A percentile compares a stretch with the other conserved stretches of the same genome.
Evolutionary conservation across 2,888 invertebrate genomes (phyloP).

Genomic region (Oxycera nigricornis): DNA sequence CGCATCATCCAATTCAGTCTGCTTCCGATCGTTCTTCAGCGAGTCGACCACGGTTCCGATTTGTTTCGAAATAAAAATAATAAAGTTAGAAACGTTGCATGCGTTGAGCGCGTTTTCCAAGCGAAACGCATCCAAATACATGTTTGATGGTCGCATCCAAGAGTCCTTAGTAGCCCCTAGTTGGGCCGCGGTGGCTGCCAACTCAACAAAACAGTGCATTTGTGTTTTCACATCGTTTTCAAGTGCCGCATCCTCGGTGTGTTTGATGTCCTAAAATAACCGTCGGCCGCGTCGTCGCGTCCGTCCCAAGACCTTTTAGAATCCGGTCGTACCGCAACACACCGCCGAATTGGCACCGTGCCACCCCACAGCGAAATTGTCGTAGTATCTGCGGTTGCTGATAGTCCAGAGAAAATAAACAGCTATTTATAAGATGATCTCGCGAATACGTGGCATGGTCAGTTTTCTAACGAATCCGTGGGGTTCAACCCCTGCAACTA

Average conservation of each 20-base stretch:
- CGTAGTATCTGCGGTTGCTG: not conserved
- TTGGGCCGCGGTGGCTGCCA: not conserved
- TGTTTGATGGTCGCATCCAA: not conserved
- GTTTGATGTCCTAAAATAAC: slow-evolving; percentile 25
- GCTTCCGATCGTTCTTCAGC: slow-evolving; percentile 42
- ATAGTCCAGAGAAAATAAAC: not conserved
- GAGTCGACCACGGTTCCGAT: slow-evolving; percentile 35
- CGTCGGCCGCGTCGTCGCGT: not conserved
- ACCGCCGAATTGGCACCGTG: slow-evolving; percentile 26
- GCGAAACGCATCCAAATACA: slow-evolving; percentile 3
- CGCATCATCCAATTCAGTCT: slow-evolving; percentile 32
- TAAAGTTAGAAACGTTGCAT: too few relatives aligned
- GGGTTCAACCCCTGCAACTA: not conserved
- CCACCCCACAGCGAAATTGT: slow-evolving; percentile 20
- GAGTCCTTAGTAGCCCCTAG: not conserved
- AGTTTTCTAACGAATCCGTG: slow-evolving; percentile 39
- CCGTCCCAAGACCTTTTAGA: slow-evolving; percentile 1
- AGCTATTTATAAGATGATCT: slow-evolving; percentile 38
- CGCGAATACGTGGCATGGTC: slow-evolving; percentile 42
- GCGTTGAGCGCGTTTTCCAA: slow-evolving; percentile 16
- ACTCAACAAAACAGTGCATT: slow-evolving; percentile 15
- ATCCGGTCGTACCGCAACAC: not conserved
- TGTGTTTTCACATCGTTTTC: not conserved
- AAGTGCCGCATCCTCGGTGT: not conserved
- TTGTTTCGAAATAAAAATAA: too few relatives aligned